Percentiles rank a stretch among this genome's conserved stretches.
Conservation (phyloP, 2,888 invertebrate genomes). For the Agrochola lota region DNA sequence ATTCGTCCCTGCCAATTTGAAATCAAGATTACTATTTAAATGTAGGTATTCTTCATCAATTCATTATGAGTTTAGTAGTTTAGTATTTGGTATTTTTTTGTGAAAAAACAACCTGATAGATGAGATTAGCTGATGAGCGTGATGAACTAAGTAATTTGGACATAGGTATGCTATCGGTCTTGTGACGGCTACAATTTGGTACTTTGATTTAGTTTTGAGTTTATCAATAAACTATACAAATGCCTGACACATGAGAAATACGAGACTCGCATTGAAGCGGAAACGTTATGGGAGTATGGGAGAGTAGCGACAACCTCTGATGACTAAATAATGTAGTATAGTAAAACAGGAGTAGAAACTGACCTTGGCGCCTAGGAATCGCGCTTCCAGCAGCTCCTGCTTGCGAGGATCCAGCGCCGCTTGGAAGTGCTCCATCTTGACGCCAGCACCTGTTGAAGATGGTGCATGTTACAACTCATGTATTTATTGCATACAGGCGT, state of each 20-base stretch:
- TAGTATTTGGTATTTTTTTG: background rate
- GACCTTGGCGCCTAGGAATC: conserved; percentile 98
- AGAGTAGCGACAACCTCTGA: conserved; percentile 12
- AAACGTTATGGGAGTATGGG: conserved; percentile 35
- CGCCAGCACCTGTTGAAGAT: conserved; percentile 94
- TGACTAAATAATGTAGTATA: conserved; percentile 18
- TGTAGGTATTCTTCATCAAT: conserved; percentile 11
- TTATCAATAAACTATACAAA: background rate
- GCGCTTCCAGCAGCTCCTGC: conserved; percentile 99
- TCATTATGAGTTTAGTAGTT: conserved; percentile 15
- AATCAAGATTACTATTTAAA: conserved; percentile 6
- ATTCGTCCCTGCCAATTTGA: background rate
- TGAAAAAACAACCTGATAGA: background rate
- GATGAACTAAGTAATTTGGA: background rate
- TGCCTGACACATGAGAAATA: conserved; percentile 36
- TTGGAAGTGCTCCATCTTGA: conserved; percentile 99
- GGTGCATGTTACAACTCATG: conserved; percentile 67
- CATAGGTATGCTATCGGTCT: background rate
- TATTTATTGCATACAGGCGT: conserved; percentile 48
- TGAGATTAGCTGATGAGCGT: conserved; percentile 2
- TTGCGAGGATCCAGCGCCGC: conserved; percentile 99
- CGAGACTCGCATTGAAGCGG: conserved; percentile 30
- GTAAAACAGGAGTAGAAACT: conserved; percentile 83
- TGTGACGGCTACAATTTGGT: background rate
- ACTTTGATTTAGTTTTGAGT: conserved; percentile 19